Evolutionary conservation across 2,797 vertebrate species (phyloP).

Genomic region (Parauchenoglanis punctatus): DNA sequence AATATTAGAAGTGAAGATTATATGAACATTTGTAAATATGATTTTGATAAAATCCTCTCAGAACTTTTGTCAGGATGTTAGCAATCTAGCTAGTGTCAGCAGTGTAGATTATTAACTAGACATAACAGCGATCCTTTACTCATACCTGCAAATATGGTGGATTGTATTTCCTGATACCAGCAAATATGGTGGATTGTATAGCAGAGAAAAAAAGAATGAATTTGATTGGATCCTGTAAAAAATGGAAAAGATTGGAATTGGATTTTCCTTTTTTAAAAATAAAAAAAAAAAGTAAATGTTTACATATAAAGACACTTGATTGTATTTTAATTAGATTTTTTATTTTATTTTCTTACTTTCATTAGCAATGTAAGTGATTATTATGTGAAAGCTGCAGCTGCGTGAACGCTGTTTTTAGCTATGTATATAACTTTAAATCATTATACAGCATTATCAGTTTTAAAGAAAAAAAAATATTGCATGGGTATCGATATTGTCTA

Average conservation of each 20-base stretch:
- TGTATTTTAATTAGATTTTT: not conserved
- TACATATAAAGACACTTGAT: not conserved
- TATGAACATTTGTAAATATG: not conserved
- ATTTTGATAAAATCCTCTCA: not conserved
- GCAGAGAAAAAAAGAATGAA: not conserved
- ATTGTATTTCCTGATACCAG: not conserved
- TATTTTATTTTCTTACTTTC: not conserved
- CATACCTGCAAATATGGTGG: too few species aligned
- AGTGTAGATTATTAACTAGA: not conserved
- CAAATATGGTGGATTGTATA: too few species aligned
- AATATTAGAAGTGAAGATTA: not conserved
- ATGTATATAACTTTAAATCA: not conserved
- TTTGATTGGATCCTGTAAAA: not conserved
- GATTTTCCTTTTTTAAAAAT: too few species aligned
- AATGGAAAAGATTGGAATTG: not conserved
- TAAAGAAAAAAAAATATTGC: too few species aligned
- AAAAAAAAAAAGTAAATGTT: too few species aligned
- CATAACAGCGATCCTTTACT: not conserved
- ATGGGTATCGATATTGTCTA: not conserved
- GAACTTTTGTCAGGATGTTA: not conserved
- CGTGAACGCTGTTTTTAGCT: not conserved
- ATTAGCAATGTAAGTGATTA: not conserved
- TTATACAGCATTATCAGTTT: too few species aligned
- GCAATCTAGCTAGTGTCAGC: not conserved
- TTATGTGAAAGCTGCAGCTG: not conserved